phyloP scores from a whole-genome alignment of 2,888 invertebrate genomes.

The Tipula lateralis region DNA sequence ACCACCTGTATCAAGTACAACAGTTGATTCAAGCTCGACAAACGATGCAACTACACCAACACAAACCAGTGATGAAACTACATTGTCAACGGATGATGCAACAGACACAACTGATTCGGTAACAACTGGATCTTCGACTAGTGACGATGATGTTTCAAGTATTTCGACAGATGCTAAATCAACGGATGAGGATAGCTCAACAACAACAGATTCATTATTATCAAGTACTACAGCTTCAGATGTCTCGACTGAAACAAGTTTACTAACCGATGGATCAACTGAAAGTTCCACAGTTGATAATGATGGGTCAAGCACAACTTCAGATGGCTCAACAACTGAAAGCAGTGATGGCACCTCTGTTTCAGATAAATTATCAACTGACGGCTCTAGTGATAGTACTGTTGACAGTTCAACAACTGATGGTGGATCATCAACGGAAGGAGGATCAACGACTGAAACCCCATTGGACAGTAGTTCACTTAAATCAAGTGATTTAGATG shows the following conservation, averaged over 20 bases:
- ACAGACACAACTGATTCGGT: not conserved
- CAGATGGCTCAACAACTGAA: constrained; percentile 31
- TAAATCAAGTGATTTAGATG: not conserved
- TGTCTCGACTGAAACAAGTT: not conserved
- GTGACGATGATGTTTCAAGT: not conserved
- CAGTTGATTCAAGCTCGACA: not conserved
- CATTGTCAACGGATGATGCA: not conserved
- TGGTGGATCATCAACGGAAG: not conserved
- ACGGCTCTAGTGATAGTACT: not conserved
- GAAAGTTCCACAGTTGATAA: constrained; percentile 36
- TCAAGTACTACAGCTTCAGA: constrained; percentile 33
- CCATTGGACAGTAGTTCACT: not conserved
- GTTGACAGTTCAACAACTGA: not conserved
- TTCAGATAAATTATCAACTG: not conserved
- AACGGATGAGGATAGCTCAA: not conserved
- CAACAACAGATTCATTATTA: constrained; percentile 25
- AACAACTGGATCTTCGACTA: not conserved
- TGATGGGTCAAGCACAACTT: not conserved
- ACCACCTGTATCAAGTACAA: no score
- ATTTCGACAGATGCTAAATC: not conserved
- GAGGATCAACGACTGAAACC: constrained; percentile 6
- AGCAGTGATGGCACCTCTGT: not conserved
- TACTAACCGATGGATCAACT: constrained; percentile 33
- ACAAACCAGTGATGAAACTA: not conserved
- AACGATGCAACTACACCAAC: not conserved